Evolutionary conservation across 2,888 invertebrate genomes (phyloP).

Genomic region (Eustalomyia histrio): DNA sequence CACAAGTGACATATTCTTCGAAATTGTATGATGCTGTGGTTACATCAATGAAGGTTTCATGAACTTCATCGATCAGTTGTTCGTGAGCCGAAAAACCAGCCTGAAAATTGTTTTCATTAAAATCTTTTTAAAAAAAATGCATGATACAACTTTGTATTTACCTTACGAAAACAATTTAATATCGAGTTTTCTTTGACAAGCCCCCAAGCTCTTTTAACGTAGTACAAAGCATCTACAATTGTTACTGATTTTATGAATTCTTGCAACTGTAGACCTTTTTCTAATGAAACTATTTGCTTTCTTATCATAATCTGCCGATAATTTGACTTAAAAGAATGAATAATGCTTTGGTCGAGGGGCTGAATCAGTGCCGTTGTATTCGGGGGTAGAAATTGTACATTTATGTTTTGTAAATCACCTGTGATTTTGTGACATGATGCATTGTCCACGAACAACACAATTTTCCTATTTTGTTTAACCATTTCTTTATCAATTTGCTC

Average conservation of each 20-base stretch:
- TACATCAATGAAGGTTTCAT: conserved; percentile 10
- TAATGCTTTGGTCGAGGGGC: conserved; percentile 57
- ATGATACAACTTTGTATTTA: conserved; percentile 12
- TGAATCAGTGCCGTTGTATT: conserved; percentile 58
- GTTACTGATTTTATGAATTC: conserved; percentile 55
- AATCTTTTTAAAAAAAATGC: background rate
- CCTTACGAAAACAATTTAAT: conserved; percentile 57
- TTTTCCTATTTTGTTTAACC: conserved; percentile 39
- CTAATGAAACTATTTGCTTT: conserved; percentile 52
- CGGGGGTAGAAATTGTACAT: conserved; percentile 57
- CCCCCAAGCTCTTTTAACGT: conserved; percentile 45
- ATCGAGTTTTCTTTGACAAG: conserved; percentile 46
- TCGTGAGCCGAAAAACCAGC: conserved; percentile 24
- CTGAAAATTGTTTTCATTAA: no score
- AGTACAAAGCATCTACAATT: conserved; percentile 39
- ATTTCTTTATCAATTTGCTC: conserved; percentile 48
- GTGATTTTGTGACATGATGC: conserved; percentile 52
- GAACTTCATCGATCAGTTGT: conserved; percentile 19
- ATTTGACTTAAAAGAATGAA: conserved; percentile 56
- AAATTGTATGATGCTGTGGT: conserved; percentile 11
- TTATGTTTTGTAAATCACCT: conserved; percentile 51
- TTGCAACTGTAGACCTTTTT: conserved; percentile 39
- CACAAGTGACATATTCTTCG: conserved; percentile 17
- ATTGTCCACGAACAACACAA: conserved; percentile 50
- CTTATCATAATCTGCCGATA: conserved; percentile 51